These are phyloP conservation scores for Tenthredo distinguenda DNA, from an alignment of 2,888 invertebrate species.

Conservation along the genomic window DNA sequence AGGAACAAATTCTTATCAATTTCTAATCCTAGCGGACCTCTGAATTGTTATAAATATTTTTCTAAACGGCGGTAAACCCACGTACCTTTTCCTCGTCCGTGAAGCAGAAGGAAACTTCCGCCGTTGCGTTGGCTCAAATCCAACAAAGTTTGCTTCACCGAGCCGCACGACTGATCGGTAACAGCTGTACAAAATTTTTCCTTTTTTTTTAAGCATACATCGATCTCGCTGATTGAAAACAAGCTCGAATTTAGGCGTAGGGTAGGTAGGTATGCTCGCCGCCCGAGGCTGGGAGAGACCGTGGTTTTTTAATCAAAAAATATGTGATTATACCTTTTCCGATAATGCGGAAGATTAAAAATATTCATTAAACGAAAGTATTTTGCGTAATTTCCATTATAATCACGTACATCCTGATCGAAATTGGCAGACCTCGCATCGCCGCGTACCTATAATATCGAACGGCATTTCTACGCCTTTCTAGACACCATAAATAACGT, in stretches of 20 bases:
- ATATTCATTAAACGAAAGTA: background rate
- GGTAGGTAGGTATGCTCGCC: background rate
- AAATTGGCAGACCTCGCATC: background rate
- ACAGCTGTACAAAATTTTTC: background rate
- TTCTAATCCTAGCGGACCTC: background rate
- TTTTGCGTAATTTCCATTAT: background rate
- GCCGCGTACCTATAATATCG: background rate
- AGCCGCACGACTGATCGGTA: slow-evolving; percentile 1
- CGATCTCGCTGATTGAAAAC: slow-evolving; percentile 1
- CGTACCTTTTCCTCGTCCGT: background rate
- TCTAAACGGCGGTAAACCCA: background rate
- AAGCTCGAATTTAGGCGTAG: background rate
- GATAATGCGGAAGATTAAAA: background rate
- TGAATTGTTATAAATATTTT: background rate
- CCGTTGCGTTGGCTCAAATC: background rate
- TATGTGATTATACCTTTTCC: background rate
- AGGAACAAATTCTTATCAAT: background rate
- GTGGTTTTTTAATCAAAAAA: slow-evolving; percentile 2
- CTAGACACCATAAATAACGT: background rate
- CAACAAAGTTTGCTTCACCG: background rate
- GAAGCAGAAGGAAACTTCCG: background rate
- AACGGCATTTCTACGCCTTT: background rate
- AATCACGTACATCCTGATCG: background rate
- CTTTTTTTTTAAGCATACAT: background rate
- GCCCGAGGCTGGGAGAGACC: background rate